Conservation (phyloP, 2,113 vertebrate genomes). For the Alosa alosa region DNA sequence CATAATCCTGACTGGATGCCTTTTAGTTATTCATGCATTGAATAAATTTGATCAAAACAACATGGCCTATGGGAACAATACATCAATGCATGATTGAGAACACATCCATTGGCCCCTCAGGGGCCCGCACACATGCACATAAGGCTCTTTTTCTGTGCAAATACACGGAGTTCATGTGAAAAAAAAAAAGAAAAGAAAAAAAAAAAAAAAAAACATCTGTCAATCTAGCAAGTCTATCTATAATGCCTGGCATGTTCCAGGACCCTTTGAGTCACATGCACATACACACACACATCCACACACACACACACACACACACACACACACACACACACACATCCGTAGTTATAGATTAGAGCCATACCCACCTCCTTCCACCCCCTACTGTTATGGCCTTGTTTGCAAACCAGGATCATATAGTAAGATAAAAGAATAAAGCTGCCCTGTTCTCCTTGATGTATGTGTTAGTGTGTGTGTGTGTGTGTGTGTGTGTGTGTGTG, state of each 20-base stretch:
- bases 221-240: neutral
- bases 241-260: too few relatives aligned
- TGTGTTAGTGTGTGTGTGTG: neutral
- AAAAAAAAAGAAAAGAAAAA: neutral
- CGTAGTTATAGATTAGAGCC: too few relatives aligned
- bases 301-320: too few relatives aligned
- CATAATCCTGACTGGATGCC: neutral
- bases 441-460: neutral
- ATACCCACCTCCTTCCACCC: too few relatives aligned
- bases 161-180: neutral
- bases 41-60: neutral
- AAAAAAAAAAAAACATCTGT: neutral
- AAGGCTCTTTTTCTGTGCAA: neutral
- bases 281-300: too few relatives aligned
- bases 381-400: too few relatives aligned
- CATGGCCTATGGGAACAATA: neutral
- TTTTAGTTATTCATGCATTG: neutral
- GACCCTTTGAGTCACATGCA: too few relatives aligned
- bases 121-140: neutral
- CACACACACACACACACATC: too few relatives aligned
- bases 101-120: neutral
- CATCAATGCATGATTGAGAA: neutral
- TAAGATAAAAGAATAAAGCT: neutral
- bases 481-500: neutral
- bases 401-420: neutral